These are phyloP conservation scores for Hippotragus niger DNA, from an alignment of 2,113 vertebrate genomes.

Conservation along the genomic window DNA sequence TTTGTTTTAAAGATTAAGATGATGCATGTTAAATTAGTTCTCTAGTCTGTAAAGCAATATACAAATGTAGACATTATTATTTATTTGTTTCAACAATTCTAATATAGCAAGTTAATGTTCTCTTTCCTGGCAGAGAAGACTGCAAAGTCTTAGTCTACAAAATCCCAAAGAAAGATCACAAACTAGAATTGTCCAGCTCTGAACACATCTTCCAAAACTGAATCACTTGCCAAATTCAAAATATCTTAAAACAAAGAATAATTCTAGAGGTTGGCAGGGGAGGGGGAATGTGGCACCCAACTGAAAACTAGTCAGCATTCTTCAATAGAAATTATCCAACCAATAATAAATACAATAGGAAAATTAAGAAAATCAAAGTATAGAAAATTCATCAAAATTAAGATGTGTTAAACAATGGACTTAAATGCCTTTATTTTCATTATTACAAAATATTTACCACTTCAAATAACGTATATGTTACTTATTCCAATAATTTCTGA, in stretches of 20 bases:
- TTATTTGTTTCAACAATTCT: slow-evolving; percentile 4
- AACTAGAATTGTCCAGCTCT: neutral
- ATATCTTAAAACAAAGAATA: neutral
- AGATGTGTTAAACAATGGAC: neutral
- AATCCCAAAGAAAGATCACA: neutral
- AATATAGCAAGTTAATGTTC: neutral
- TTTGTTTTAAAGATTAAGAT: neutral
- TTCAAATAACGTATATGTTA: slow-evolving; percentile 8
- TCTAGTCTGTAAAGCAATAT: neutral
- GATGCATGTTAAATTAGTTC: neutral
- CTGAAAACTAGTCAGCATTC: neutral
- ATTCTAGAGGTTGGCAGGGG: neutral
- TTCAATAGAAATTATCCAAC: neutral
- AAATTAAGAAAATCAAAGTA: slow-evolving; percentile 7
- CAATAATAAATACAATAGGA: neutral
- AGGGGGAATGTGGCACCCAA: neutral
- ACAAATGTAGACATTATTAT: neutral
- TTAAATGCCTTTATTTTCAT: neutral
- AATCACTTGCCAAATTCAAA: neutral
- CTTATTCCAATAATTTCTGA: neutral
- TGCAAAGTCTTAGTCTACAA: neutral
- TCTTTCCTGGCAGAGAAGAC: neutral
- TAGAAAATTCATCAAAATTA: neutral
- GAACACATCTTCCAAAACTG: neutral
- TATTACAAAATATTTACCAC: slow-evolving; percentile 2